These are phyloP conservation scores for Ditylenchus dipsaci DNA, from an alignment of 1,140 invertebrate genomes.

Conservation along the genomic window DNA sequence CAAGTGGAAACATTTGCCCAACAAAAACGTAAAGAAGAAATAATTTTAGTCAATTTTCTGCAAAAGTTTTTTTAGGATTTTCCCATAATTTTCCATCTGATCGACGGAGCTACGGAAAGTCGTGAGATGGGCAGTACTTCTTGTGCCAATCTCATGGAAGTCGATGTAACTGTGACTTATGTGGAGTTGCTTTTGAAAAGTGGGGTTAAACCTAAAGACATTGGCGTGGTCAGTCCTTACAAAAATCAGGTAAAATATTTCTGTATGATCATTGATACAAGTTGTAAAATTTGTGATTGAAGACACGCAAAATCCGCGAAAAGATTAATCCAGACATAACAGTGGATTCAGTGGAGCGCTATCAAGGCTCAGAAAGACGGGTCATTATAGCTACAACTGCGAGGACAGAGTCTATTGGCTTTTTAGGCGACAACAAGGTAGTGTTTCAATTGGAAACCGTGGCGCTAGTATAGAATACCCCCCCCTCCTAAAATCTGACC, in stretches of 20 bases:
- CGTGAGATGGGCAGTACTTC: slow-evolving; percentile 65
- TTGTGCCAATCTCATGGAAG: slow-evolving; percentile 82
- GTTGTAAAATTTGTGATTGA: slow-evolving; percentile 28
- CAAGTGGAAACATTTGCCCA: not conserved
- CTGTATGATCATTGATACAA: slow-evolving; percentile 12
- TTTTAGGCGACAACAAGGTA: slow-evolving; percentile 25
- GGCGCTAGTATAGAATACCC: too few relatives aligned
- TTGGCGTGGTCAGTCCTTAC: slow-evolving; percentile 89
- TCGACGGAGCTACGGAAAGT: slow-evolving; percentile 25
- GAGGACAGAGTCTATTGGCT: slow-evolving; percentile 14
- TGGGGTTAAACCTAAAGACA: slow-evolving; percentile 68
- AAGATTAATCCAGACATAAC: slow-evolving; percentile 59
- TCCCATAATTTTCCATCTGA: slow-evolving; percentile 40
- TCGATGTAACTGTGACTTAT: slow-evolving; percentile 63
- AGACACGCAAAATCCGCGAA: slow-evolving; percentile 2
- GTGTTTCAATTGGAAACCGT: not conserved
- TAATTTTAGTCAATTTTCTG: not conserved
- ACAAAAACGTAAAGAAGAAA: not conserved
- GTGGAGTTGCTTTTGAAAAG: slow-evolving; percentile 63
- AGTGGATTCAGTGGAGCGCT: slow-evolving; percentile 88
- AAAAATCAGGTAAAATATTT: slow-evolving; percentile 70
- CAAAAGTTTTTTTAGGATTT: slow-evolving; percentile 37
- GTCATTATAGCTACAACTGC: slow-evolving; percentile 29
- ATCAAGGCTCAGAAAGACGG: slow-evolving; percentile 65
- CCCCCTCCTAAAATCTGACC: too few relatives aligned